Evolutionary conservation across 2,113 vertebrate genomes (phyloP).

Genomic region (Psettodes erumei): DNA sequence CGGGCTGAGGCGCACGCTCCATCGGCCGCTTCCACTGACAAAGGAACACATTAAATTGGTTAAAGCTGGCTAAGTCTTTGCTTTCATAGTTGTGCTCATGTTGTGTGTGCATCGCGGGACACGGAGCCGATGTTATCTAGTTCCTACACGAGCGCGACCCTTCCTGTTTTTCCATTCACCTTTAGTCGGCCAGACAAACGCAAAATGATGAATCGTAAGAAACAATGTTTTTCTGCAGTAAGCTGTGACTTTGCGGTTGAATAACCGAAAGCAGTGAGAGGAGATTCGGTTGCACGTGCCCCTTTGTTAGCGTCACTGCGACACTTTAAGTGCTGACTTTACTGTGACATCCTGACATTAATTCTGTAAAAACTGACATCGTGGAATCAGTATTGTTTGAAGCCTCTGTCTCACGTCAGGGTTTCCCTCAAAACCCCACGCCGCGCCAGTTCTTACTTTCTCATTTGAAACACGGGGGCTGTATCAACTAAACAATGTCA

Average conservation of each 20-base stretch:
- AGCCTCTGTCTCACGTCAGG: not conserved
- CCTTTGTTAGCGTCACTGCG: not conserved
- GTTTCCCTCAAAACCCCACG: not conserved
- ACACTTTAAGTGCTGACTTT: not conserved
- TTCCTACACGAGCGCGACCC: slow-evolving; percentile 1
- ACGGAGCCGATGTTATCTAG: slow-evolving; percentile 11
- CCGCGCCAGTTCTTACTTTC: not conserved
- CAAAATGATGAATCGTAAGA: not conserved
- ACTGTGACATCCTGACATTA: not conserved
- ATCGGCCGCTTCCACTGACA: slow-evolving; percentile 33
- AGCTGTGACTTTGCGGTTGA: no score
- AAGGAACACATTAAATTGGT: slow-evolving; percentile 43
- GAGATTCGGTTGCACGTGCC: not conserved
- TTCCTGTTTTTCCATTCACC: not conserved
- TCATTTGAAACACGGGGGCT: not conserved
- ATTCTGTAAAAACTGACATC: not conserved
- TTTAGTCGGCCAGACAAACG: not conserved
- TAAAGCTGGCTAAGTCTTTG: slow-evolving; percentile 29
- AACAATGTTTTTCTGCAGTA: not conserved
- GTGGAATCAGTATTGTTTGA: not conserved
- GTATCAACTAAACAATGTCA: not conserved
- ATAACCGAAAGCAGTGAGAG: no score
- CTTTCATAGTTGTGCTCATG: slow-evolving; percentile 30
- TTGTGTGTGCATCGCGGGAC: not conserved
- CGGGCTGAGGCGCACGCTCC: not conserved